Evolutionary conservation across 2,888 invertebrate genomes (phyloP), one percentile per base, ranked within the genome.

Genomic region (Melipona beecheii): DNA sequence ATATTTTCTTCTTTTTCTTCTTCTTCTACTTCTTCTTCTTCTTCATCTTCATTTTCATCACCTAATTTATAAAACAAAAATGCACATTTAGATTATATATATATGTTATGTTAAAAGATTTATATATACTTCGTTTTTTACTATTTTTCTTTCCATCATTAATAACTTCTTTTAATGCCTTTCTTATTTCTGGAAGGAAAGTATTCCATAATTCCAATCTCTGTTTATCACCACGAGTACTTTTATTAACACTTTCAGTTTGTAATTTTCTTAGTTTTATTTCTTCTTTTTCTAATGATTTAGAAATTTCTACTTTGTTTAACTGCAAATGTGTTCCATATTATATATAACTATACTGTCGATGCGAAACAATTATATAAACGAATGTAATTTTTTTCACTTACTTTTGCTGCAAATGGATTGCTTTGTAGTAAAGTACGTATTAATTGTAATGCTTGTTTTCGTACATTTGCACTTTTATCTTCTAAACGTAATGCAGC

Each of bases 381-480:
- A 11, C 11, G 43, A 76, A 58, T 11, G 13, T 21, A 56, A 49
- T 70, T 27, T 21, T 2, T 71, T 64, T 9, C 50, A 90, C 95
- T 95, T 90, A 97, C 95, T 95, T 97, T 96, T 0, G 97, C 96
- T n/a, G 97, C 97, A 94, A 97, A 99, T 6, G 98, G 97, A 95
- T 99, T 99, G 87, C 96, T 96, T 93, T 97, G 97, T 62, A 99
- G 95, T 93, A 99, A 97, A 24, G 97, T 95, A 85, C 97, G 97
- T 6, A 98, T 93, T 56, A 98, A 95, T 91, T 97, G 97, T 78
- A 98, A 96, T 4, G 99, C 98, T 84, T 96, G 96, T 94, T 98
- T 99, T 52, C 99, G 96, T 0, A 99, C 99, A 77, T 96, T 95
- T 11, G 97, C 97, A 2, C 97, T 97, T 93, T 97, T 98, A 94